A percentile compares a stretch with the other conserved stretches of the same genome.
These are phyloP conservation scores for Amphiura filiformis DNA, from an alignment of 35 echinoderm and acorn worm genomes.

Conservation along the genomic window DNA sequence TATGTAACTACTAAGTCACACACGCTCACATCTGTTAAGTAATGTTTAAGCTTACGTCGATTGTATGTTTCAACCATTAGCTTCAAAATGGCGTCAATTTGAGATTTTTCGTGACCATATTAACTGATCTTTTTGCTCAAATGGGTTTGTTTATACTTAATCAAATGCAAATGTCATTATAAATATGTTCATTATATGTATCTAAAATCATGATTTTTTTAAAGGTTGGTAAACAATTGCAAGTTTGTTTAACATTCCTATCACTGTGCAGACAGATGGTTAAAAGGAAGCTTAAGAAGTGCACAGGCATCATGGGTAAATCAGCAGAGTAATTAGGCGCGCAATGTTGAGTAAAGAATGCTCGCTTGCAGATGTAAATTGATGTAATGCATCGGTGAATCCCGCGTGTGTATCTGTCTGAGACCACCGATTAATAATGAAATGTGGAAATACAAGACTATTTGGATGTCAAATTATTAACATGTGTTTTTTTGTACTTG, in stretches of 20 bases:
- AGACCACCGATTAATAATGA: not conserved
- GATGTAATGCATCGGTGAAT: not conserved
- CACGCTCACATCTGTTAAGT: not conserved
- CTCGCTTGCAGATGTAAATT: not conserved
- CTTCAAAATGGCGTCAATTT: no score
- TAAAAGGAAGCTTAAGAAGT: not conserved
- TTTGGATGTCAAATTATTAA: constrained; percentile 15
- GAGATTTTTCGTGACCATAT: no score
- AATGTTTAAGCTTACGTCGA: not conserved
- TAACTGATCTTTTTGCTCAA: no score
- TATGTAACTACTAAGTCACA: not conserved
- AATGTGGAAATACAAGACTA: not conserved
- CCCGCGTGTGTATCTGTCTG: not conserved
- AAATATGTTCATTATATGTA: no score
- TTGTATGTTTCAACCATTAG: no score
- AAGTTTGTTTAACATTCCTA: no score
- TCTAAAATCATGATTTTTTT: no score
- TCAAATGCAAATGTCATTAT: no score
- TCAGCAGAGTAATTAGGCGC: not conserved
- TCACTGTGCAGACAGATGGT: no score
- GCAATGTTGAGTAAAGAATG: not conserved
- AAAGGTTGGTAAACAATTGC: no score
- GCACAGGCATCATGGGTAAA: not conserved
- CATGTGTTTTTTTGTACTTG: not conserved
- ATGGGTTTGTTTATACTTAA: no score